Conservation (phyloP, 1,140 invertebrate species). For the Zaprionus ghesquierei region DNA sequence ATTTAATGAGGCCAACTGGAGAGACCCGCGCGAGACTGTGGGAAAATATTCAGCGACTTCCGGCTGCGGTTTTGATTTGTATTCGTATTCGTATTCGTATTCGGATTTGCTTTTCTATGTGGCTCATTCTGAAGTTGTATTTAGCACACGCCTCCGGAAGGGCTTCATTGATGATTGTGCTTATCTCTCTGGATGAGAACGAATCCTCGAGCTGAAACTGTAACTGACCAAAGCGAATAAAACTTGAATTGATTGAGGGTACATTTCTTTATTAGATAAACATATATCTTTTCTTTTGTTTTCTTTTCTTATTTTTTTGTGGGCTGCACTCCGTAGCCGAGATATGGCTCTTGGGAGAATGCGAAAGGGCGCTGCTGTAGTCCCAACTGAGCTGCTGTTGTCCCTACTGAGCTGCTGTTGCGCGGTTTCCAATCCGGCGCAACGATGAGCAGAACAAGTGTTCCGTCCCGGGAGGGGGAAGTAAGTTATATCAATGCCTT, state of each 20-base stretch:
- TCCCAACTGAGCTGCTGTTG: neutral
- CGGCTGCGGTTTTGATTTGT: conserved; percentile 55
- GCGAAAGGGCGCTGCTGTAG: neutral
- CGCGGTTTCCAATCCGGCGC: conserved; percentile 34
- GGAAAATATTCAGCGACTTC: conserved; percentile 77
- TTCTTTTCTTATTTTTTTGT: neutral
- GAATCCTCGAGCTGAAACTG: conserved; percentile 17
- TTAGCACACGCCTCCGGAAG: conserved; percentile 42
- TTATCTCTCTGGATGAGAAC: conserved; percentile 31
- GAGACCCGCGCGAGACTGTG: conserved; percentile 55
- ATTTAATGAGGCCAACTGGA: conserved; percentile 69
- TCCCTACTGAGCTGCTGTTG: neutral
- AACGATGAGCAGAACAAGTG: neutral
- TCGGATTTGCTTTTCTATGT: conserved; percentile 43
- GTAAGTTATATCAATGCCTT: conserved; percentile 48
- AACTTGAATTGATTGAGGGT: neutral
- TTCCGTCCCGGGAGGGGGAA: conserved; percentile 10
- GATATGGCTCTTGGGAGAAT: conserved; percentile 20
- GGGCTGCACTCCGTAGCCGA: conserved; percentile 27
- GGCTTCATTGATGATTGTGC: conserved; percentile 37
- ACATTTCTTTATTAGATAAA: neutral
- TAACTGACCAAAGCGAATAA: conserved; percentile 1
- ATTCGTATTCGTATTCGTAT: neutral
- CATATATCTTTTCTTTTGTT: neutral
- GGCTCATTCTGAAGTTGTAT: conserved; percentile 45